Evolutionary conservation across 1,140 invertebrate genomes (phyloP).

Genomic region (Leptonema lineaticorne): DNA sequence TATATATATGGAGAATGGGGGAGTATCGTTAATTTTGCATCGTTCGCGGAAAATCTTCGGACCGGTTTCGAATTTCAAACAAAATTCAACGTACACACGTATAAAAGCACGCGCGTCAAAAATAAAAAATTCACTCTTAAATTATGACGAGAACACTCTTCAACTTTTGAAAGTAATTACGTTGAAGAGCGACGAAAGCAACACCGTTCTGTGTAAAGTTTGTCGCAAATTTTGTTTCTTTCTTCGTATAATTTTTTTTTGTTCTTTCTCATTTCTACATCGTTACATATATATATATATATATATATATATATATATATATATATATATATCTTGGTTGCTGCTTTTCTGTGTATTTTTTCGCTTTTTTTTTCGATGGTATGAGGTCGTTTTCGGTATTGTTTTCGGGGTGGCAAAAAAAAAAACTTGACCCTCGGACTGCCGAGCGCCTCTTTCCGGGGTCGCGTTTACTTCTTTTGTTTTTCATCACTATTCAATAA

Average conservation of each 20-base stretch:
- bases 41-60: not conserved
- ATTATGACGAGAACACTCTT: conserved; percentile 13
- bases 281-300: no score
- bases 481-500: conserved; percentile 19
- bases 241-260: not conserved
- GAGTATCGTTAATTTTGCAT: not conserved
- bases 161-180: conserved; percentile 18
- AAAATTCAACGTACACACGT: not conserved
- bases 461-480: conserved; percentile 18
- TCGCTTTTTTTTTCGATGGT: not conserved
- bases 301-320: no score
- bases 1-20: not conserved
- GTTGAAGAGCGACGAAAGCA: conserved; percentile 15
- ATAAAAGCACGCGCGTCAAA: not conserved
- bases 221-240: not conserved
- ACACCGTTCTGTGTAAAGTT: not conserved
- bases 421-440: conserved; percentile 7
- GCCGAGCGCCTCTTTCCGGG: not conserved
- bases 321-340: no score
- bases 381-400: not conserved
- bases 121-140: conserved; percentile 6
- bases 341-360: no score
- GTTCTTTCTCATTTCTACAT: not conserved
- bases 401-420: no score
- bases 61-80: not conserved